Evolutionary conservation across 2,888 invertebrate genomes (phyloP).

Genomic region (Prosapia bicincta): DNA sequence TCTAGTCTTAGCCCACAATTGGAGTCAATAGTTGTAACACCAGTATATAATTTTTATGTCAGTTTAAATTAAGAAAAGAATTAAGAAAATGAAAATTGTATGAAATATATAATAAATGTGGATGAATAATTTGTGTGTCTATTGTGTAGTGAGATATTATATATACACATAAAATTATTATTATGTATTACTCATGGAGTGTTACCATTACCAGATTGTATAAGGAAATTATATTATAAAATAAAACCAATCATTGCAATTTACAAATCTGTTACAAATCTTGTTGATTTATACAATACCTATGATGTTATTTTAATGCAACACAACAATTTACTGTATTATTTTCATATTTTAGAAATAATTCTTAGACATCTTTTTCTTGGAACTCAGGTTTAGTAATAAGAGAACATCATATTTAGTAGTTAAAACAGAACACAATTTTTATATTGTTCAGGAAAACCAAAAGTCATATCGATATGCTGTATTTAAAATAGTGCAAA

Average conservation of each 20-base stretch:
- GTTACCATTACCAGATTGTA: neutral
- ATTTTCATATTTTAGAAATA: too few species aligned
- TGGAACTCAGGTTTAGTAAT: too few species aligned
- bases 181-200: neutral
- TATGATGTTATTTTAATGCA: too few species aligned
- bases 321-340: too few species aligned
- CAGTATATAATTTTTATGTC: constrained; percentile 11
- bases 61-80: constrained; percentile 9
- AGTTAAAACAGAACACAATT: too few species aligned
- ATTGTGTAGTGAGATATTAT: constrained; percentile 2
- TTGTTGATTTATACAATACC: too few species aligned
- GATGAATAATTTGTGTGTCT: constrained; percentile 2
- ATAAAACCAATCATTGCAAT: neutral
- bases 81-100: constrained; percentile 3
- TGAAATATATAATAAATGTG: constrained; percentile 5
- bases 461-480: too few species aligned
- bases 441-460: too few species aligned
- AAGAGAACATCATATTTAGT: too few species aligned
- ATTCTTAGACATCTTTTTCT: too few species aligned
- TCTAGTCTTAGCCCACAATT: neutral
- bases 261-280: neutral
- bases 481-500: too few species aligned
- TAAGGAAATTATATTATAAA: neutral
- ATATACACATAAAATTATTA: neutral
- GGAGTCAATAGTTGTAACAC: constrained; percentile 10